phyloP scores from a whole-genome alignment of 2,888 invertebrate genomes.

The Drosophila formosana region DNA sequence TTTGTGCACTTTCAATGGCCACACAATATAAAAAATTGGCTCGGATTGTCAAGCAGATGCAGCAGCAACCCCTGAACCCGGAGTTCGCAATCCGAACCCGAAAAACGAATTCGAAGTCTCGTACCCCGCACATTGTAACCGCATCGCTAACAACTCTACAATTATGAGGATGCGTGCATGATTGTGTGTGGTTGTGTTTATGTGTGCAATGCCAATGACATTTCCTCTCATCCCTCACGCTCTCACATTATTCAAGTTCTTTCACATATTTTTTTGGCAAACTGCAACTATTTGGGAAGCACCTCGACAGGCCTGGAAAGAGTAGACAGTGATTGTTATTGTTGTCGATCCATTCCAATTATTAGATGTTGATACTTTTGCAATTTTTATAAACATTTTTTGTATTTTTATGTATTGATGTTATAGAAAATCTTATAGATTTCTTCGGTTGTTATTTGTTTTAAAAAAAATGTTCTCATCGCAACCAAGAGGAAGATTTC shows the following conservation, averaged over 20 bases:
- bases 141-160: conserved; percentile 58
- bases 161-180: conserved; percentile 29
- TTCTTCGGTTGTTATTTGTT: too few relatives aligned
- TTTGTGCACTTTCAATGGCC: conserved; percentile 9
- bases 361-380: conserved; percentile 73
- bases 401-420: too few relatives aligned
- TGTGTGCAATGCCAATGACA: conserved; percentile 73
- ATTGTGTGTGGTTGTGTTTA: conserved; percentile 31
- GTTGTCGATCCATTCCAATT: conserved; percentile 63
- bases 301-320: conserved; percentile 17
- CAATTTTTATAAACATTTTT: too few relatives aligned
- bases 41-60: conserved; percentile 56
- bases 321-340: conserved; percentile 25
- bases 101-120: conserved; percentile 8
- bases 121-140: conserved; percentile 46
- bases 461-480: too few relatives aligned
- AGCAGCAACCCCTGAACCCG: conserved; percentile 45
- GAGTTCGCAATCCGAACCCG: conserved; percentile 12
- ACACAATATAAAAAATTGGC: conserved; percentile 25
- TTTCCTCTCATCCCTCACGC: conserved; percentile 40
- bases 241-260: conserved; percentile 42
- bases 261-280: conserved; percentile 68
- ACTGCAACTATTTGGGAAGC: conserved; percentile 68
- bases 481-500: too few relatives aligned
- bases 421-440: too few relatives aligned